Conservation (phyloP, 2,888 invertebrate genomes). For the Boloria selene region DNA sequence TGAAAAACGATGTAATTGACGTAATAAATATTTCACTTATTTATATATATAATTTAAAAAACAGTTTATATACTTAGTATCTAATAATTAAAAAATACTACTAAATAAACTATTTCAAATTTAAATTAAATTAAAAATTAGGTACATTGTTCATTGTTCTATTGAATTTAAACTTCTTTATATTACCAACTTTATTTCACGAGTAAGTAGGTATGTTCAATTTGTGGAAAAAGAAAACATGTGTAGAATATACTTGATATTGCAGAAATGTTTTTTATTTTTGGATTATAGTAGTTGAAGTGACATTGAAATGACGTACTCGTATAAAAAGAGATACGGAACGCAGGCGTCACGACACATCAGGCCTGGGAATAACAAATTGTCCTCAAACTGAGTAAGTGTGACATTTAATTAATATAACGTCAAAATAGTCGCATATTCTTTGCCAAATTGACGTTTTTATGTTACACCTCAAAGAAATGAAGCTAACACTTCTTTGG, state of each 20-base stretch:
- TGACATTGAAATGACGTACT: slow-evolving; percentile 60
- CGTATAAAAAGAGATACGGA: slow-evolving; percentile 52
- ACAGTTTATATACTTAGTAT: too few species aligned
- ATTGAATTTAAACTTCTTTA: too few species aligned
- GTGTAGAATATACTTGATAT: slow-evolving; percentile 13
- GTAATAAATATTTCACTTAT: too few species aligned
- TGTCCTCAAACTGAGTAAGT: slow-evolving; percentile 39
- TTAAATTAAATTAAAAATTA: too few species aligned
- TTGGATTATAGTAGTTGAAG: slow-evolving; percentile 49
- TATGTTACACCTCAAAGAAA: slow-evolving; percentile 12
- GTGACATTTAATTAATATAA: slow-evolving; percentile 39
- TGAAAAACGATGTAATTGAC: too few species aligned
- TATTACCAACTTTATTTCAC: too few species aligned
- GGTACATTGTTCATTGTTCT: too few species aligned
- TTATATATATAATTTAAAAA: too few species aligned
- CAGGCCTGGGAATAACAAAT: slow-evolving; percentile 56
- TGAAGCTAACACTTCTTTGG: neutral
- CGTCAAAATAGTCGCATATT: slow-evolving; percentile 34
- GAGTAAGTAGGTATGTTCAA: too few species aligned
- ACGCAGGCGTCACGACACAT: slow-evolving; percentile 53
- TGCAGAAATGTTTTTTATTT: slow-evolving; percentile 38
- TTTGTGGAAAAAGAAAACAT: too few species aligned
- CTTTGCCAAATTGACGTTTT: slow-evolving; percentile 37
- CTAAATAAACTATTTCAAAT: too few species aligned
- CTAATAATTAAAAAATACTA: too few species aligned